phyloP scores from a whole-genome alignment of 35 echinoderm and acorn worm species.

The Hemicentrotus pulcherrimus region DNA sequence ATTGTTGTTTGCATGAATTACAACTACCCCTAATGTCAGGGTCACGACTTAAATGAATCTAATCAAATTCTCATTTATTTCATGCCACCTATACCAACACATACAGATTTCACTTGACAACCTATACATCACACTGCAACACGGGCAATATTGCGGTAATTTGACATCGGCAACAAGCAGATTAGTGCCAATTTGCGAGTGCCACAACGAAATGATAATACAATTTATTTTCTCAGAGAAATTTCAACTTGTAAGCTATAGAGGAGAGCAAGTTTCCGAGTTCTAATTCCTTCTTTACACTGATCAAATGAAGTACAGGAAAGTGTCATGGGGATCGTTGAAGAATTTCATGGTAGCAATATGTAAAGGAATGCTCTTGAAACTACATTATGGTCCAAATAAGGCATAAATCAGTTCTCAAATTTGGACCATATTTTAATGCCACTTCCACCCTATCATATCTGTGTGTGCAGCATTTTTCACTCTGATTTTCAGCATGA shows the following conservation, averaged over 20 bases:
- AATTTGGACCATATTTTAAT: too few species aligned
- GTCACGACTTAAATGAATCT: not conserved
- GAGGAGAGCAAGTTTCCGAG: too few species aligned
- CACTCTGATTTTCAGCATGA: too few species aligned
- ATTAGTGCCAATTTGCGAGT: not conserved
- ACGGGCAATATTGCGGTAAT: not conserved
- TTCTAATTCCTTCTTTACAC: not conserved
- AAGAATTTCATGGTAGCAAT: too few species aligned
- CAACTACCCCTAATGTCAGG: not conserved
- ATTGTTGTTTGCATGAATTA: not conserved
- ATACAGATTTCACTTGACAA: not conserved
- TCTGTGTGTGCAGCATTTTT: too few species aligned
- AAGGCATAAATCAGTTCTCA: too few species aligned
- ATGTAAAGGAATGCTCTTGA: too few species aligned
- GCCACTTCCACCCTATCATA: too few species aligned
- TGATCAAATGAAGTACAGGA: not conserved
- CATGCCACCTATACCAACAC: not conserved
- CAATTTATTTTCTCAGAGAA: not conserved
- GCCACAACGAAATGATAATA: not conserved
- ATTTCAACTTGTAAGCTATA: not conserved
- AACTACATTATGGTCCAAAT: too few species aligned
- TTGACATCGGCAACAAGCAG: not conserved
- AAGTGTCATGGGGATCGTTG: not conserved
- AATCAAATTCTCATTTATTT: not conserved
- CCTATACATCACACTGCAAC: not conserved